Conservation (phyloP, 2,113 vertebrate species). For the Cyrtonyx montezumae region DNA sequence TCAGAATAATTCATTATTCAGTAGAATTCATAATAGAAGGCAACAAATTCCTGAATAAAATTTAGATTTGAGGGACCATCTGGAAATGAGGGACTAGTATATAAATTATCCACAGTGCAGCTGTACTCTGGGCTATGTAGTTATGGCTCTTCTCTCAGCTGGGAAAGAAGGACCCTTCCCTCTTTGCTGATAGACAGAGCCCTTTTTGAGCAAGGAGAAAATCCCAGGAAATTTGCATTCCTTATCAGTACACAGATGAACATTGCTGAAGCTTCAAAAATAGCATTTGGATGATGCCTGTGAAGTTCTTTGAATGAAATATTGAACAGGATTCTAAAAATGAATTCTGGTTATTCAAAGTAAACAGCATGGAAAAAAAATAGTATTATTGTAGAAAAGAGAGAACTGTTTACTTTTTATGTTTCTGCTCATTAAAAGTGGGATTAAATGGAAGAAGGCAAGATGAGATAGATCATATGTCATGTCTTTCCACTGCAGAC, state of each 20-base stretch:
- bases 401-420: not conserved
- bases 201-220: not conserved
- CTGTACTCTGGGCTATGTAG: not conserved
- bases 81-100: not conserved
- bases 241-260: not conserved
- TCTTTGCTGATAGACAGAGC: not conserved
- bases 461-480: constrained; percentile 1
- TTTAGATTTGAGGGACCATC: not conserved
- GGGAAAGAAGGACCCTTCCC: not conserved
- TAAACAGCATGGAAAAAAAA: not conserved
- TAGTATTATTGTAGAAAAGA: not conserved
- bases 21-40: not conserved
- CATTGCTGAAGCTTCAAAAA: not conserved
- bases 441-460: not conserved
- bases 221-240: not conserved
- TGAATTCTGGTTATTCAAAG: not conserved
- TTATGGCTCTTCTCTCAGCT: not conserved
- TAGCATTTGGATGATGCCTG: not conserved
- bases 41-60: not conserved
- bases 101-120: not conserved
- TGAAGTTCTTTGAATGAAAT: constrained; percentile 6
- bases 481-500: not conserved
- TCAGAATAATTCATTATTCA: not conserved
- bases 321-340: constrained; percentile 4
- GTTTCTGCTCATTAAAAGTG: constrained; percentile 5